A percentile compares a stretch with the other conserved stretches of the same genome.
Evolutionary conservation across 2,113 vertebrate species (phyloP).

Genomic region (Dermatemys mawii): DNA sequence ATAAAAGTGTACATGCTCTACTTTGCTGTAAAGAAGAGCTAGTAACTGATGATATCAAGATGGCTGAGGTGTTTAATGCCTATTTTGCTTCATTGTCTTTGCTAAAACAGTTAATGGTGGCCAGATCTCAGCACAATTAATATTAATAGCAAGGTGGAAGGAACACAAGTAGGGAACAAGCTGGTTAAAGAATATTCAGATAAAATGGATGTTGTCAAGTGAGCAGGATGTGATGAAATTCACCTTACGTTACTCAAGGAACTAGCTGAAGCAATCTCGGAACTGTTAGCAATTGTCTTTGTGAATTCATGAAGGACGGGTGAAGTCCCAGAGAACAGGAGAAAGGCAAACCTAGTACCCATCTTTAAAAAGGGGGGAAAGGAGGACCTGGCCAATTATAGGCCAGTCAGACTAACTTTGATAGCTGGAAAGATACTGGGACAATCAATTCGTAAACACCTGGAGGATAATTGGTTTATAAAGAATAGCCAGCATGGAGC

Average conservation of each 20-base stretch:
- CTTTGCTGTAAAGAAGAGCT: background rate
- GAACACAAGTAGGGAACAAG: background rate
- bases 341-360: background rate
- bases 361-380: background rate
- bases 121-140: background rate
- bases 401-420: background rate
- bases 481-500: background rate
- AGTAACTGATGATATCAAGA: no score
- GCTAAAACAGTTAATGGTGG: background rate
- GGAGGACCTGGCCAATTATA: background rate
- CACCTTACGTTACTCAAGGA: background rate
- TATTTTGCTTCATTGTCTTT: background rate
- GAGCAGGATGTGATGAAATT: background rate
- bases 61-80: background rate
- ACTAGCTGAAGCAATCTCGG: background rate
- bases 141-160: background rate
- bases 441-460: background rate
- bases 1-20: background rate
- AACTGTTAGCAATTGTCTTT: background rate
- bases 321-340: background rate
- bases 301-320: background rate
- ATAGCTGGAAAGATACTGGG: background rate
- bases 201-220: background rate
- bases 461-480: background rate
- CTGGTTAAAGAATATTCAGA: background rate